A percentile compares a stretch with the other conserved stretches of the same genome.
phyloP scores from a whole-genome alignment of 30 jellyfish, hydroid and myxozoan species.

The Sanderia malayensis region DNA sequence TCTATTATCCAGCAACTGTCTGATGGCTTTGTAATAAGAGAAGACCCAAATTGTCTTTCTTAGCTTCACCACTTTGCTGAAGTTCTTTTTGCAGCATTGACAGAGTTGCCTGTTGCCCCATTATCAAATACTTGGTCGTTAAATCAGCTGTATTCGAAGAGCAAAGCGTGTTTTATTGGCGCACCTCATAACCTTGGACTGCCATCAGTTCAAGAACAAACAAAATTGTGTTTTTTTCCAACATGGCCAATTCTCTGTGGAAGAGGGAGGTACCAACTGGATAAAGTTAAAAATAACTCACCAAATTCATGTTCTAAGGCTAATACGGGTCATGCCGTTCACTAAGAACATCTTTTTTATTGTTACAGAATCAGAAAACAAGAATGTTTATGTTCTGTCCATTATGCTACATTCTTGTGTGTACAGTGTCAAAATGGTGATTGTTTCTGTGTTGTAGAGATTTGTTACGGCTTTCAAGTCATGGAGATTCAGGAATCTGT shows the following conservation, averaged over 20 bases:
- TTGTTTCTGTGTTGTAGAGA: background rate
- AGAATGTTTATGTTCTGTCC: background rate
- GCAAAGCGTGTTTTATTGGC: background rate
- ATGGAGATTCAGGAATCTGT: conserved; percentile 7
- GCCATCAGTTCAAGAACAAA: background rate
- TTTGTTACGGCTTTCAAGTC: background rate
- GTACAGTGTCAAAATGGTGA: no score
- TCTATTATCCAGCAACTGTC: background rate
- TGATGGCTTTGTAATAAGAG: background rate
- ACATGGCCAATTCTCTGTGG: background rate
- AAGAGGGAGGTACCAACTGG: background rate
- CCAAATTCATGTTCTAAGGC: background rate
- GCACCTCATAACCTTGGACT: background rate
- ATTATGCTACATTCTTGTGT: background rate
- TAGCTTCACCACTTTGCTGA: background rate
- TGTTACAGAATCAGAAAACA: background rate
- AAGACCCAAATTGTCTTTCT: background rate
- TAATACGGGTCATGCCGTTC: conserved; percentile 5
- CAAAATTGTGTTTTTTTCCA: background rate
- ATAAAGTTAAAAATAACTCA: background rate
- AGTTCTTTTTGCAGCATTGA: background rate
- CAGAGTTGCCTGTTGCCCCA: background rate
- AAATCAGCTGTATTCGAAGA: background rate
- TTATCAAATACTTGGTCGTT: background rate
- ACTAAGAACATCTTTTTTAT: no score